These are phyloP conservation scores for Lacerta agilis DNA, from an alignment of 2,797 vertebrate genomes.

Conservation along the genomic window DNA sequence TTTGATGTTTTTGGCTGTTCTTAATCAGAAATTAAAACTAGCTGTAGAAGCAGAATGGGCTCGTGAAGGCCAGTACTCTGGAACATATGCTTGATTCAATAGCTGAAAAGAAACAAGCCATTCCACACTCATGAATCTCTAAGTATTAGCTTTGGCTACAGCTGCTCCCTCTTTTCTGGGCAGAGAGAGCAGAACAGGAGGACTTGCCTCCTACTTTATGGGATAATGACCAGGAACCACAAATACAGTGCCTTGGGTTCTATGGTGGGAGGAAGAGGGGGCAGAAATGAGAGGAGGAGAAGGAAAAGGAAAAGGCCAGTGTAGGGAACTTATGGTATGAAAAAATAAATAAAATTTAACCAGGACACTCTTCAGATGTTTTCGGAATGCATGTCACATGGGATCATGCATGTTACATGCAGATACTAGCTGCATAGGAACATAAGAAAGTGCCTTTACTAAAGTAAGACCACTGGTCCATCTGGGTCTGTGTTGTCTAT, in stretches of 20 bases:
- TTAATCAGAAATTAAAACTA: constrained; percentile 17
- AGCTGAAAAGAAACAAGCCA: background rate
- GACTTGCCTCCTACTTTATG: too few relatives aligned
- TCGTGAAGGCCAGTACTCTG: background rate
- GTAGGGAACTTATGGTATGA: background rate
- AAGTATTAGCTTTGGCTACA: background rate
- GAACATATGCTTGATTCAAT: background rate
- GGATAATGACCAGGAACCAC: too few relatives aligned
- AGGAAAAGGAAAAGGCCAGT: background rate
- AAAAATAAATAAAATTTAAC: background rate
- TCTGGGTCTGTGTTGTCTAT: too few relatives aligned
- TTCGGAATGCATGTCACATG: background rate
- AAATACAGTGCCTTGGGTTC: too few relatives aligned
- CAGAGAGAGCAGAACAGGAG: background rate
- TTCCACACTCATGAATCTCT: background rate
- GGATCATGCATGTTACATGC: background rate
- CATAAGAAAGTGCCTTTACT: too few relatives aligned
- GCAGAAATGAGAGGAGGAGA: too few relatives aligned
- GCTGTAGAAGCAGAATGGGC: background rate
- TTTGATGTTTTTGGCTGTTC: constrained; percentile 3
- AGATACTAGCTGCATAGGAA: background rate
- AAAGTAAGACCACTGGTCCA: too few relatives aligned
- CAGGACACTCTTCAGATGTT: background rate
- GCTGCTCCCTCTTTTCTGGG: background rate
- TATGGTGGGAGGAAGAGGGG: too few relatives aligned